These are phyloP conservation scores for Phthorimaea operculella DNA, from an alignment of 1,140 invertebrate genomes.

Conservation along the genomic window DNA sequence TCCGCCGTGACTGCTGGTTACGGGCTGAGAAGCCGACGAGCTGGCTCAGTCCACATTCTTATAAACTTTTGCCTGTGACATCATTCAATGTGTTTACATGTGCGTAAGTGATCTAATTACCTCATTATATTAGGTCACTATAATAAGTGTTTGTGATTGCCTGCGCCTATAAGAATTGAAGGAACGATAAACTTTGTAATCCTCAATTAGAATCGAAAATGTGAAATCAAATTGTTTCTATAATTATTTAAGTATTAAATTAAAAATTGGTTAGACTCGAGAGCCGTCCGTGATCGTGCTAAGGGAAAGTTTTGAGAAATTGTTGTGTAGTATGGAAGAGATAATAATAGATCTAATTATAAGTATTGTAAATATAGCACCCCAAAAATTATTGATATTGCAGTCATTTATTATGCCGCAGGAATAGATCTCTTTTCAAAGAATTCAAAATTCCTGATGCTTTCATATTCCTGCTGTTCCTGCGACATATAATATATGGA, in stretches of 20 bases:
- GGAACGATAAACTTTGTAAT: no score
- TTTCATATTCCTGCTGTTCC: no score
- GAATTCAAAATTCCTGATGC: no score
- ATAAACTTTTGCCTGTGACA: neutral
- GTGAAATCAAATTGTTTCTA: constrained; percentile 1
- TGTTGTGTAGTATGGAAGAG: neutral
- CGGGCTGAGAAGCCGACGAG: constrained; percentile 17
- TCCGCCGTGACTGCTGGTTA: constrained; percentile 56
- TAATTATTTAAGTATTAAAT: constrained; percentile 14
- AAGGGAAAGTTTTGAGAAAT: constrained; percentile 11
- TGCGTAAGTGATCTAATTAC: neutral
- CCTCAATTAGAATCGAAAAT: neutral
- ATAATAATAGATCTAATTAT: no score
- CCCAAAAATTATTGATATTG: no score
- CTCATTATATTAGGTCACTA: neutral
- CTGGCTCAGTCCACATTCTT: neutral
- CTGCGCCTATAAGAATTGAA: neutral
- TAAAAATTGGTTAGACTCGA: constrained; percentile 28
- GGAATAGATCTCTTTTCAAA: no score
- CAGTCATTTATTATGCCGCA: no score
- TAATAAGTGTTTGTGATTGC: no score
- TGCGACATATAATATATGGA: no score
- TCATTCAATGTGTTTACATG: neutral
- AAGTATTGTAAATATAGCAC: no score
- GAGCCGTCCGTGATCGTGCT: constrained; percentile 62